A percentile compares a stretch with the other conserved stretches of the same genome.
Evolutionary conservation across 2,888 invertebrate genomes (phyloP).

Genomic region (Drosophila monieri): DNA sequence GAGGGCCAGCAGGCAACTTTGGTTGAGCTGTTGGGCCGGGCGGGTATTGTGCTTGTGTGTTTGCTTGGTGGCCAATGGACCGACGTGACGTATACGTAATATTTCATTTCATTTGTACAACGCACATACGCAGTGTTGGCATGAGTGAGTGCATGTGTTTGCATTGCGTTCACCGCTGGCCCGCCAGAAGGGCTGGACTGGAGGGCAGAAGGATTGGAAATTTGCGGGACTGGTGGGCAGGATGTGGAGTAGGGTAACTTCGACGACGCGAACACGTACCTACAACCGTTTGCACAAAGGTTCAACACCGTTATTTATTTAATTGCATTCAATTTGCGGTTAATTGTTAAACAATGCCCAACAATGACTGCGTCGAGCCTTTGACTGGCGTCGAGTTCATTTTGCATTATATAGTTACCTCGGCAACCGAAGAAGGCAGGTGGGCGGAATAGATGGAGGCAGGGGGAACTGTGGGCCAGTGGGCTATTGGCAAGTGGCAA

Average conservation of each 20-base stretch:
- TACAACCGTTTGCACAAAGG: constrained; percentile 76
- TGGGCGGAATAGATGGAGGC: constrained; percentile 6
- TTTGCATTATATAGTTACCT: constrained; percentile 26
- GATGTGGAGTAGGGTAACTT: constrained; percentile 22
- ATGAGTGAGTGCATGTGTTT: constrained; percentile 19
- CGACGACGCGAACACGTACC: constrained; percentile 49
- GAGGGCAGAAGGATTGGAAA: neutral
- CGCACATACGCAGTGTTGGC: constrained; percentile 39
- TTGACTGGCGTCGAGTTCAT: constrained; percentile 40
- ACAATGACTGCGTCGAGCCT: constrained; percentile 43
- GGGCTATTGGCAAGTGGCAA: constrained; percentile 7
- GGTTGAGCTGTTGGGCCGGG: constrained; percentile 18
- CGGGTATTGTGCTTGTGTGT: constrained; percentile 30
- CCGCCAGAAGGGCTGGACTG: constrained; percentile 8
- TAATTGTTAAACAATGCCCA: constrained; percentile 79
- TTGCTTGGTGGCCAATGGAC: constrained; percentile 66
- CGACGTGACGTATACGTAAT: constrained; percentile 78
- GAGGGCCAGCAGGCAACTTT: constrained; percentile 38
- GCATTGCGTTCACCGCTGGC: constrained; percentile 22
- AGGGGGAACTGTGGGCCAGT: neutral
- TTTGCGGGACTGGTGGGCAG: constrained; percentile 6
- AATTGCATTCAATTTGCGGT: constrained; percentile 81
- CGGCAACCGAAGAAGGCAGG: constrained; percentile 16
- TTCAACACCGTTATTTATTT: constrained; percentile 81
- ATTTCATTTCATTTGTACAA: constrained; percentile 75